Percentiles rank a stretch among this genome's conserved stretches.
phyloP scores from a whole-genome alignment of 2,113 vertebrate species.

The Oreochromis niloticus region DNA sequence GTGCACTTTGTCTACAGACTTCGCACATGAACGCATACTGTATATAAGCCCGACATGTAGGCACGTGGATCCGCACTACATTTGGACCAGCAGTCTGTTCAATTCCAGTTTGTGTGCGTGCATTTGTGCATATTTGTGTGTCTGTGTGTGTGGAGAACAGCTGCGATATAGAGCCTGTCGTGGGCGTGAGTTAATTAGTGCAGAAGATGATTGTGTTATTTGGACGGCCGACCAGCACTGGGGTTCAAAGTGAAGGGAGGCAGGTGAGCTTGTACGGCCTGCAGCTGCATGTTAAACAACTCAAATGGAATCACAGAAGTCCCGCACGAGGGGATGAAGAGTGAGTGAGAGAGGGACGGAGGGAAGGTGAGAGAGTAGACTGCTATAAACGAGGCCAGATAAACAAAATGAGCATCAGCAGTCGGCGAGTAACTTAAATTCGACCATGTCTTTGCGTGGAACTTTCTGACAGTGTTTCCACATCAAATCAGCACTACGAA shows the following conservation, averaged over 20 bases:
- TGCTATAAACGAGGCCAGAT: background rate
- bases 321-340: slow-evolving; percentile 5
- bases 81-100: slow-evolving; percentile 37
- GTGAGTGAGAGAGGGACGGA: background rate
- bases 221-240: slow-evolving; percentile 59
- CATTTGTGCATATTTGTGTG: background rate
- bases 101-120: slow-evolving; percentile 3
- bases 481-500: background rate
- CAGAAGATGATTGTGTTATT: slow-evolving; percentile 74
- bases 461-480: background rate
- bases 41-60: background rate
- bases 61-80: background rate
- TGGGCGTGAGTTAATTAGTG: slow-evolving; percentile 74
- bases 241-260: slow-evolving; percentile 65
- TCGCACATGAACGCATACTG: background rate
- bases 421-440: background rate
- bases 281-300: slow-evolving; percentile 68
- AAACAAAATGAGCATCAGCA: background rate
- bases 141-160: slow-evolving; percentile 55
- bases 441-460: background rate
- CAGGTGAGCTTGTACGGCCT: slow-evolving; percentile 69
- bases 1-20: background rate
- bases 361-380: background rate
- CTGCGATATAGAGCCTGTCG: slow-evolving; percentile 60
- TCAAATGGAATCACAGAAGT: slow-evolving; percentile 58